Evolutionary conservation across 2,797 vertebrate genomes (phyloP).

Genomic region (Phoebastria nigripes): DNA sequence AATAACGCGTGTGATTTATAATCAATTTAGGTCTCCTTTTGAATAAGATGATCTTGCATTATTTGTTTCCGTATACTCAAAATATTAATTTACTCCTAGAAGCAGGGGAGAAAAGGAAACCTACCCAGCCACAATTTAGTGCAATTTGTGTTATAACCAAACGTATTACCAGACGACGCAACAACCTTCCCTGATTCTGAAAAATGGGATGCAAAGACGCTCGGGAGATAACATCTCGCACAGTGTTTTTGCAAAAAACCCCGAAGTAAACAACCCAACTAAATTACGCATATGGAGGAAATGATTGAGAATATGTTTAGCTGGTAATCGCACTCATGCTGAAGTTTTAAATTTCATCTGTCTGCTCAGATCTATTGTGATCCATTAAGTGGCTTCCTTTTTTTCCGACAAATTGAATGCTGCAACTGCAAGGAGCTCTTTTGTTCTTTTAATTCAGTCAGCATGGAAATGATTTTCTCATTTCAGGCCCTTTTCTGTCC

Average conservation of each 20-base stretch:
- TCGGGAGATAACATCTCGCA: conserved; percentile 67
- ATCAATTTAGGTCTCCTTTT: conserved; percentile 62
- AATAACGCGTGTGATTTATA: conserved; percentile 47
- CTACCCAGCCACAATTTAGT: conserved; percentile 34
- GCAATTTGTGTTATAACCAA: conserved; percentile 56
- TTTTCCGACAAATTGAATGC: conserved; percentile 82
- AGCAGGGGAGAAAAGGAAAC: conserved; percentile 41
- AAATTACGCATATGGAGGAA: conserved; percentile 76
- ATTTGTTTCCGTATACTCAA: conserved; percentile 55
- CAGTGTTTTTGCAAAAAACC: conserved; percentile 27
- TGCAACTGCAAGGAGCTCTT: conserved; percentile 81
- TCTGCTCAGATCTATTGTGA: conserved; percentile 84
- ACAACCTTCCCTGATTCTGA: conserved; percentile 34
- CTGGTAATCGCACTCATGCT: conserved; percentile 76
- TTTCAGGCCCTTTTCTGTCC: conserved; percentile 81
- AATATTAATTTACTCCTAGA: conserved; percentile 59
- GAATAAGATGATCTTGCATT: conserved; percentile 60
- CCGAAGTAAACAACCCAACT: conserved; percentile 66
- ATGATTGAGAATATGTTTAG: conserved; percentile 79
- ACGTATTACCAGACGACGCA: conserved; percentile 42
- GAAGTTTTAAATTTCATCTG: conserved; percentile 82
- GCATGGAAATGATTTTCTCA: conserved; percentile 88
- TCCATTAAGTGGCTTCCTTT: conserved; percentile 84
- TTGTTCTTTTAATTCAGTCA: conserved; percentile 87
- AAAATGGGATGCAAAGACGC: conserved; percentile 59